These are phyloP conservation scores for Micoletzkya japonica DNA, from an alignment of 2,888 invertebrate species.

Conservation along the genomic window DNA sequence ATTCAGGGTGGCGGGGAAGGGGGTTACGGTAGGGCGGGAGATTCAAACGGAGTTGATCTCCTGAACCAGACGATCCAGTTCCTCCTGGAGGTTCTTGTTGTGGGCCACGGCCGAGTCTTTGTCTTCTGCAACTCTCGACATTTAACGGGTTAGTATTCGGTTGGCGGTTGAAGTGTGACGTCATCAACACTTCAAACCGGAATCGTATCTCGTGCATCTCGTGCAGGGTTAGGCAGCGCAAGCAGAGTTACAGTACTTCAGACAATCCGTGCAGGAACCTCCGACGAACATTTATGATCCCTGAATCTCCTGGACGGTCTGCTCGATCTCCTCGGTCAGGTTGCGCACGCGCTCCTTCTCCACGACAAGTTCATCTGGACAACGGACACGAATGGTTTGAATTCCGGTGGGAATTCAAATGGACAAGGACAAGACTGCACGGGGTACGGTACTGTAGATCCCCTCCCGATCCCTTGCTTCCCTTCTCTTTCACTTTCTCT, in stretches of 20 bases:
- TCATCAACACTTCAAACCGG: neutral
- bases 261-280: neutral
- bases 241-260: neutral
- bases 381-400: too few relatives aligned
- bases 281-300: slow-evolving; percentile 60
- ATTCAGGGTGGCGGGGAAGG: slow-evolving; percentile 17
- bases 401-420: too few relatives aligned
- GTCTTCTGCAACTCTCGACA: slow-evolving; percentile 76
- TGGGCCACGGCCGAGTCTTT: slow-evolving; percentile 90
- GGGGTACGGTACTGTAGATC: neutral
- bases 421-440: neutral
- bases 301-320: slow-evolving; percentile 65
- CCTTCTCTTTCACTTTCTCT: neutral
- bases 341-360: slow-evolving; percentile 64
- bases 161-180: neutral
- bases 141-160: neutral
- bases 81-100: slow-evolving; percentile 93
- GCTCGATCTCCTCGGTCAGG: slow-evolving; percentile 64
- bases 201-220: neutral
- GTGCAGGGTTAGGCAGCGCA: neutral
- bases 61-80: slow-evolving; percentile 97
- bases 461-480: neutral
- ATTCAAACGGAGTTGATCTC: slow-evolving; percentile 98
- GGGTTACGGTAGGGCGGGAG: neutral
- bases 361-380: slow-evolving; percentile 65